A percentile compares a stretch with the other conserved stretches of the same genome.
Evolutionary conservation across 2,113 vertebrate species (phyloP).

Genomic region (Origma solitaria): DNA sequence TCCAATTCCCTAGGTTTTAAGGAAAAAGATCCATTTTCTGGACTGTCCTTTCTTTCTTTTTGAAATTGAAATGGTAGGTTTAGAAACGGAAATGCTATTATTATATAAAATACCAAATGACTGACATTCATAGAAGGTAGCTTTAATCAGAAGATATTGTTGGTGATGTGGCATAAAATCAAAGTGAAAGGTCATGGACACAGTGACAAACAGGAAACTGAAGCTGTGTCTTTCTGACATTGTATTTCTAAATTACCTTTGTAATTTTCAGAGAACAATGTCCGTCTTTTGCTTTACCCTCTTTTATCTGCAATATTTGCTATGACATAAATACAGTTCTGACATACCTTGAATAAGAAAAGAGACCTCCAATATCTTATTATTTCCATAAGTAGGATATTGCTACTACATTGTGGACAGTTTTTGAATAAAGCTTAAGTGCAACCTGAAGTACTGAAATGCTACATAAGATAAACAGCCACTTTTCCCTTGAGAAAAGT

Average conservation of each 20-base stretch:
- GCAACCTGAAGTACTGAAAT: background rate
- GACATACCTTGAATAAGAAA: background rate
- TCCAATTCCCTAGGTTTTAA: background rate
- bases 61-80: background rate
- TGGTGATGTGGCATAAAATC: background rate
- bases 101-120: background rate
- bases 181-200: background rate
- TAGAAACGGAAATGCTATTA: background rate
- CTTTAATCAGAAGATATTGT: conserved; percentile 15
- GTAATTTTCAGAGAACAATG: background rate
- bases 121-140: background rate
- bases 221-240: background rate
- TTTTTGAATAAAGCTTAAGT: background rate
- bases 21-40: background rate
- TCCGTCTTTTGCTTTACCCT: background rate
- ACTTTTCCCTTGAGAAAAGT: background rate
- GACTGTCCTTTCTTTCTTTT: background rate
- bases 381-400: background rate
- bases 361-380: background rate
- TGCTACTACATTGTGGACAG: background rate
- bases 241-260: background rate
- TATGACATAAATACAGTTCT: background rate
- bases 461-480: background rate
- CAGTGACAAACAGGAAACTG: background rate
- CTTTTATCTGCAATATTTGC: background rate